Percentiles rank a stretch among this genome's conserved stretches.
These are phyloP conservation scores for Protobothrops mucrosquamatus DNA, from an alignment of 2,113 vertebrate species.

Conservation along the genomic window DNA sequence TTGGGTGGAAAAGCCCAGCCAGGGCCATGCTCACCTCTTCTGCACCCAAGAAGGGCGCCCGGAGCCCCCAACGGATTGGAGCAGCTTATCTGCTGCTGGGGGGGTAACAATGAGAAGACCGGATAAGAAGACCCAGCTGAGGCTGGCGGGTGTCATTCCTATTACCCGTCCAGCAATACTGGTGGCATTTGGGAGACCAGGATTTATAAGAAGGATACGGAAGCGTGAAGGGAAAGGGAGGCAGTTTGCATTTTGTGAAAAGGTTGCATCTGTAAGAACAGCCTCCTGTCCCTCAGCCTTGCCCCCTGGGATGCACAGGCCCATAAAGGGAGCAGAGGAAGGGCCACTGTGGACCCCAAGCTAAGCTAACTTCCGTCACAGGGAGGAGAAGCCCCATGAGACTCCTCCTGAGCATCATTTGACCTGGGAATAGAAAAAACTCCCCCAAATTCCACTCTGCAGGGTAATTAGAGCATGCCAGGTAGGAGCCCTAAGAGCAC, in stretches of 20 bases:
- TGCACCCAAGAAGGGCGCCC: background rate
- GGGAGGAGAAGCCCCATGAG: background rate
- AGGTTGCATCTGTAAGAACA: background rate
- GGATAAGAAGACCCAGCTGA: background rate
- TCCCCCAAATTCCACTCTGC: background rate
- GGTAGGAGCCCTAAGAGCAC: background rate
- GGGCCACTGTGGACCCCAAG: background rate
- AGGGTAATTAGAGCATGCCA: background rate
- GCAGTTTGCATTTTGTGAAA: background rate
- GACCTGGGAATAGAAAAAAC: background rate
- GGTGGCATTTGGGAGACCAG: background rate
- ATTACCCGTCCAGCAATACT: background rate
- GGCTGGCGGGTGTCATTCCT: too few species aligned
- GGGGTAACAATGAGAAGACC: background rate
- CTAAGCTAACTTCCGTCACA: background rate
- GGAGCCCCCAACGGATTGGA: background rate
- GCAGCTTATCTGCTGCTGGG: background rate
- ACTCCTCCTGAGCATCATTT: background rate
- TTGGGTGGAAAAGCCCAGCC: background rate
- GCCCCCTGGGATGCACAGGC: background rate
- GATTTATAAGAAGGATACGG: background rate
- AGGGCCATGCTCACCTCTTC: background rate
- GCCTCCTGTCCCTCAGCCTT: background rate
- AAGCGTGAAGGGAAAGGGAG: background rate
- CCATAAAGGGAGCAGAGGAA: background rate